Conservation (phyloP, 1,140 invertebrate species). For the Cydia splendana region DNA sequence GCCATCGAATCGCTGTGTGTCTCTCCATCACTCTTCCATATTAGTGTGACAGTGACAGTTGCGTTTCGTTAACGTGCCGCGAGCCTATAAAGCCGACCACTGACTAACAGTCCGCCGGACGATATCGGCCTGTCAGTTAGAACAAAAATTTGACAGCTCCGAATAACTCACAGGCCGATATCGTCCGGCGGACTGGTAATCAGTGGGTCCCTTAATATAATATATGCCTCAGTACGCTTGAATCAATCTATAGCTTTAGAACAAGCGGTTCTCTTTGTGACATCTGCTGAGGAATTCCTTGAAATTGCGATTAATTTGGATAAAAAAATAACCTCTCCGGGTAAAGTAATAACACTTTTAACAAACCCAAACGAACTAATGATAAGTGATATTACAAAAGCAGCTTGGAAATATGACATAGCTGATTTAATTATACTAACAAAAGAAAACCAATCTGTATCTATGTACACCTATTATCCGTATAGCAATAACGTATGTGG, state of each 20-base stretch:
- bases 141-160: too few relatives aligned
- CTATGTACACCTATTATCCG: constrained; percentile 51
- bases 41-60: too few relatives aligned
- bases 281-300: neutral
- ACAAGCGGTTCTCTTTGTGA: constrained; percentile 52
- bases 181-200: too few relatives aligned
- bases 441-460: neutral
- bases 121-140: too few relatives aligned
- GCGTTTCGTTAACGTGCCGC: too few relatives aligned
- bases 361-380: neutral
- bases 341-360: neutral
- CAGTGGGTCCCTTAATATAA: too few relatives aligned
- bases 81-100: too few relatives aligned
- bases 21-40: too few relatives aligned
- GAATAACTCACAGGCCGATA: too few relatives aligned
- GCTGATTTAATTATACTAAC: constrained; percentile 10
- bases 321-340: neutral
- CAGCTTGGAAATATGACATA: neutral
- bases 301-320: neutral
- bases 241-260: constrained; percentile 39
- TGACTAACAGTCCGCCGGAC: too few relatives aligned
- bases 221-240: neutral
- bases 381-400: neutral
- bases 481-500: constrained; percentile 49
- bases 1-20: too few relatives aligned